Base-by-base conservation (phyloP, 2,113 vertebrate species). In the Sinocyclocheilus maitianheensis region DNA sequence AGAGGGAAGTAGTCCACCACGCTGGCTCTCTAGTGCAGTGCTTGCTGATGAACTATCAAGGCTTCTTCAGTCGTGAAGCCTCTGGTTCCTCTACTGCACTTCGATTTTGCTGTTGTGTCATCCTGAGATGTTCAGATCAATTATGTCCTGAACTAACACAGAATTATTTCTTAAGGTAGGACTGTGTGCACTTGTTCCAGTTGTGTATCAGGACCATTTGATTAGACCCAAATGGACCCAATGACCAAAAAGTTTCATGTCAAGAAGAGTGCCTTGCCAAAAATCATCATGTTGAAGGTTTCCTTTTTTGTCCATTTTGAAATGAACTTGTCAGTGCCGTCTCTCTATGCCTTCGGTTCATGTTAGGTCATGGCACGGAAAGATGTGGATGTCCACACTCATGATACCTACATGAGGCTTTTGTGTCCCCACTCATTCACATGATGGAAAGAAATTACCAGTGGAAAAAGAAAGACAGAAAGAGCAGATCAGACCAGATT, bases 1-100 rank as follows among this genome's bases (percentile, higher is more conserved):
- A 75, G 72, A 78, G 72, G 14, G 77, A 74, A 48, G 30, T 34
- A 71, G 62, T 62, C 86, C 9, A 20, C 69, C n/a, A 12, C 55
- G 12, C n/a, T 26, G 58, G 74, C 76, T 5, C 62, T 83, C 51
- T 62, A 24, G 51, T 40, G 58, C 58, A 53, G 12, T 1, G 5
- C 72, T 75, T 13, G 12, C 53, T 87, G 87, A 88, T 85, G 83
- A 88, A 83, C 65, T 84, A 69, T 85, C 55, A 58, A 83, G 85
- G 63, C 85, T 71, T 82, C 71, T 63, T 79, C 58, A 62, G 53
- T 58, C 4, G 6, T 67, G 58, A 72, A 62, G 81, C 74, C 2
- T 79, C 65, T 85, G 74, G 55, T 78, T 82, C 71, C 69, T 83
- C 55, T 63, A 67, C 74, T 62, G 26, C 63, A 3, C 48, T 22